Base-by-base conservation (phyloP, 1,140 invertebrate genomes). In the Diachasma alloeum region DNA sequence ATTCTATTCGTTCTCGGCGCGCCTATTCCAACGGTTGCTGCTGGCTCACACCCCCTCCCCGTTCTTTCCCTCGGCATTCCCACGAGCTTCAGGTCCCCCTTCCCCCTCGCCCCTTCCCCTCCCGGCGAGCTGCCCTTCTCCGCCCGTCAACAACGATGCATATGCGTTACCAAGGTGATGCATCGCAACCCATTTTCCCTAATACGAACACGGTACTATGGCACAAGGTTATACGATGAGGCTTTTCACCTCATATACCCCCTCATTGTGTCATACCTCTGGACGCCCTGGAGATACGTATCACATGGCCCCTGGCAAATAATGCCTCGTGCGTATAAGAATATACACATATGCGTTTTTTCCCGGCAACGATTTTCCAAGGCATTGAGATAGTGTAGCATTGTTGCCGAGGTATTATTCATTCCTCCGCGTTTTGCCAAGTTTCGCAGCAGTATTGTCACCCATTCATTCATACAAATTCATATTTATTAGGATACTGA, bases 1-100 rank as follows among this genome's bases (percentile, higher is more conserved):
- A 85, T 84, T 84, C 83, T 83, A 81, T 83, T 85, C 83, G 81
- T 81, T 81, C 78, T 53, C 59, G n/a, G 72, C 80, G 76, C 82
- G 81, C 79, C 76, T 77, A 69, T 37, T 73, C 63, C 71, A 48
- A 42, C 24, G 44, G 67, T 48, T 22, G n/a, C 70, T 71, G n/a
- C 74, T n/a, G 44, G 56, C 69, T 67, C 46, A 46, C 19, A 46
- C 59, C 56, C 46, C 53, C 11, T 24, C 22, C 56, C 13, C 59
- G n/a, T 48, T 36, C 42, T 37, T 42, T 70, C 0, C 24, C 71
- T 59, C 76, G 13, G n/a, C 26, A 63, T 74, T 63, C 72, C 56
- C 53, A 19, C 26, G 71, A 31, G 48, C 46, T 37, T 72, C 36
- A 22, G 39, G 24, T 36, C 24, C 17, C 19, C 36, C 10, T 59